phyloP scores from a whole-genome alignment of 2,113 vertebrate genomes.

The Erythrolamprus reginae region DNA sequence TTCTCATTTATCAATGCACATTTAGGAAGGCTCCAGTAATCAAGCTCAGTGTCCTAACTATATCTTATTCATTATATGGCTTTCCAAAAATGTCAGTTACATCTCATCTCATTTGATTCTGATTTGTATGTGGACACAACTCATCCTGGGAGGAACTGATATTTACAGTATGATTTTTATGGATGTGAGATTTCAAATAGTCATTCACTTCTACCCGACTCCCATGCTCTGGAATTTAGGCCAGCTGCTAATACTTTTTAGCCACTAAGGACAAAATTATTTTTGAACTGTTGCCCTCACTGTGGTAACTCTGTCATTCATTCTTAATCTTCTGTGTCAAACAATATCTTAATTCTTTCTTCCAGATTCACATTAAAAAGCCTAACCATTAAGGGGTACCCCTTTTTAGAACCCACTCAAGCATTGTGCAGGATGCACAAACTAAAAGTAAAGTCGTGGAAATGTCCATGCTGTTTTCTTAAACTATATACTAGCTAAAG shows the following conservation, averaged over 20 bases:
- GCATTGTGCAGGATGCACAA: constrained; percentile 26
- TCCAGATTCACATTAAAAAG: constrained; percentile 25
- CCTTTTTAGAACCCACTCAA: constrained; percentile 22
- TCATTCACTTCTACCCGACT: constrained; percentile 5
- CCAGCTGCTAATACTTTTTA: constrained; percentile 63
- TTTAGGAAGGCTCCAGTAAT: neutral
- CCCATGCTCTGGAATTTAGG: constrained; percentile 54
- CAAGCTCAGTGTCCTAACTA: neutral
- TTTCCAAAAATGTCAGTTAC: neutral
- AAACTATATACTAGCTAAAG: neutral
- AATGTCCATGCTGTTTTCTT: neutral
- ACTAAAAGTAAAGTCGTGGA: neutral
- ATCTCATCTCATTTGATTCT: neutral
- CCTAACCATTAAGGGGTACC: constrained; percentile 40
- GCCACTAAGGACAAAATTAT: constrained; percentile 58
- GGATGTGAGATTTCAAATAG: neutral
- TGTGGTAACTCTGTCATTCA: constrained; percentile 55
- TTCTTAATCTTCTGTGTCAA: constrained; percentile 51
- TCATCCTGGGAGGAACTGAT: neutral
- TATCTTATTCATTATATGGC: neutral
- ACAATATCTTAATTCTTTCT: constrained; percentile 42
- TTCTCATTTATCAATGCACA: neutral
- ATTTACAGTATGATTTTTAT: neutral
- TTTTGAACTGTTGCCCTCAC: constrained; percentile 60
- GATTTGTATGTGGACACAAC: neutral